phyloP scores from a whole-genome alignment of 2,888 invertebrate genomes.

The Charanyca ferruginea region DNA sequence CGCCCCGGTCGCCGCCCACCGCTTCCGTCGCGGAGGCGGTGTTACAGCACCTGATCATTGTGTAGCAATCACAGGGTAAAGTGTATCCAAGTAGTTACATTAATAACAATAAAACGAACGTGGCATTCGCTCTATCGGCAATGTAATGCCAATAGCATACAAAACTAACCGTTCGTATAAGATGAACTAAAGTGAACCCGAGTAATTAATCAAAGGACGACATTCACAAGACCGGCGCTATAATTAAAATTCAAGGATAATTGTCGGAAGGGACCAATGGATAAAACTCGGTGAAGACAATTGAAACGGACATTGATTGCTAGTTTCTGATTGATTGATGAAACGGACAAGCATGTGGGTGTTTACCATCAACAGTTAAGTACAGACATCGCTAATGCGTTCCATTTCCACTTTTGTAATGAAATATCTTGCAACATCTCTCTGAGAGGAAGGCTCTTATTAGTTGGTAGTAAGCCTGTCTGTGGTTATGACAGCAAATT shows the following conservation, averaged over 20 bases:
- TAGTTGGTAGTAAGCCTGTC: constrained; percentile 35
- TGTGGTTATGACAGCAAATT: constrained; percentile 39
- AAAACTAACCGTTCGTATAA: constrained; percentile 9
- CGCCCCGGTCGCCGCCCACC: constrained; percentile 84
- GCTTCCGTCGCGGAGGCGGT: constrained; percentile 88
- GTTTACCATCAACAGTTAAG: constrained; percentile 67
- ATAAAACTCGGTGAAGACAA: constrained; percentile 52
- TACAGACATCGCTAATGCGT: constrained; percentile 68
- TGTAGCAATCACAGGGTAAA: constrained; percentile 76
- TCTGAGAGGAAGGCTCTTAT: constrained; percentile 41
- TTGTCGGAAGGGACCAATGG: constrained; percentile 49
- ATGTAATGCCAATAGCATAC: neutral
- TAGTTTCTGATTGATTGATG: constrained; percentile 76
- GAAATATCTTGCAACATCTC: constrained; percentile 52
- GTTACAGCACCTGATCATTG: constrained; percentile 84
- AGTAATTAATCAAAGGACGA: constrained; percentile 47
- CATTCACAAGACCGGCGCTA: constrained; percentile 21
- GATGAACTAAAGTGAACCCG: constrained; percentile 25
- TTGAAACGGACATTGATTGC: constrained; percentile 72
- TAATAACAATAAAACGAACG: constrained; percentile 9
- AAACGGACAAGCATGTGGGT: constrained; percentile 71
- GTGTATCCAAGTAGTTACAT: constrained; percentile 56
- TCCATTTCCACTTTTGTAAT: constrained; percentile 70
- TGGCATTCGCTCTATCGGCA: neutral
- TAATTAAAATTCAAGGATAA: constrained; percentile 61